These are phyloP conservation scores for Uropetala carovei DNA, from an alignment of 2,888 invertebrate species.

Conservation along the genomic window DNA sequence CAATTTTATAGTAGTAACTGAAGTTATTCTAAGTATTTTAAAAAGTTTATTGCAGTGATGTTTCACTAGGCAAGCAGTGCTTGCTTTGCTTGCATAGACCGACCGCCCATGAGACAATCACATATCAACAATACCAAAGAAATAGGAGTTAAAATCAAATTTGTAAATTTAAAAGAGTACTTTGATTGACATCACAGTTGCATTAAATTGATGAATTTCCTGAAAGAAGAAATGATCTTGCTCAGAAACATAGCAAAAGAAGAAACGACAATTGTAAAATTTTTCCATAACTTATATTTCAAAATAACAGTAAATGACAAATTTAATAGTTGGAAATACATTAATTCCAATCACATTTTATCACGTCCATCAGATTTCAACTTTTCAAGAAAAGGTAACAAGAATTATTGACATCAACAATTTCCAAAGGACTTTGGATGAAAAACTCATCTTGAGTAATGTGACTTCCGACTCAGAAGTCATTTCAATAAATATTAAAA, in stretches of 20 bases:
- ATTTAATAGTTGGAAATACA: constrained; percentile 61
- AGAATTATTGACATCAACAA: constrained; percentile 57
- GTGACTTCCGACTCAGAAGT: constrained; percentile 28
- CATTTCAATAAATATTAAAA: constrained; percentile 49
- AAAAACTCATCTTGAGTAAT: constrained; percentile 25
- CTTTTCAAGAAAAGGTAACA: constrained; percentile 36
- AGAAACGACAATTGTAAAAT: neutral
- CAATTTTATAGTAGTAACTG: no score
- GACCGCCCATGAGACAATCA: no score
- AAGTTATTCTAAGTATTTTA: no score
- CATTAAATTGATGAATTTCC: no score
- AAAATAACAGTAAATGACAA: constrained; percentile 63
- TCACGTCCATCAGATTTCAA: constrained; percentile 50
- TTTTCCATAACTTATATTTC: constrained; percentile 60
- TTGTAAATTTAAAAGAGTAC: no score
- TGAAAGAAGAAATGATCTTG: no score
- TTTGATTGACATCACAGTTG: no score
- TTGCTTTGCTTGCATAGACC: no score
- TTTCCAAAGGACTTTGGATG: constrained; percentile 51
- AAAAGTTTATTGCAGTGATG: no score
- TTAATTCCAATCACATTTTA: constrained; percentile 61
- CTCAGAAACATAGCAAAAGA: neutral
- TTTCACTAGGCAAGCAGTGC: no score
- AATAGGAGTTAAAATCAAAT: no score
- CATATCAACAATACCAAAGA: no score